Base-by-base conservation (phyloP, 2,113 vertebrate species). In the Macroglossus sobrinus region DNA sequence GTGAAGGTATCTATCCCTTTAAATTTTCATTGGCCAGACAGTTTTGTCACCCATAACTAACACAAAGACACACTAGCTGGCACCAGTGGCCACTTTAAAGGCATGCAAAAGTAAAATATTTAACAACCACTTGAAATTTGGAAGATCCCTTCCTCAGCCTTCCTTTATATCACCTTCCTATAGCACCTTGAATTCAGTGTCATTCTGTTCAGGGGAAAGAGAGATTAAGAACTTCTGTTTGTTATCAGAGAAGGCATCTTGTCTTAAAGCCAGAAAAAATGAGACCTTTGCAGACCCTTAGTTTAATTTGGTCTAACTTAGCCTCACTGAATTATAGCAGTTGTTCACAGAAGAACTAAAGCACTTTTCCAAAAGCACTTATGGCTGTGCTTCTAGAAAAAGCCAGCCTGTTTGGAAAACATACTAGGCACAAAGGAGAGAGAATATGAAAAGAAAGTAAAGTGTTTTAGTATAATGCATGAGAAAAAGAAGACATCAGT, bases 11-110 rank as follows among this genome's bases (percentile, higher is more conserved):
- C 78, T 9, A 28, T 74, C 80, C 35, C 45, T 94, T 96, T 80
- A 90, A 82, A 64, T 87, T 93, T 13, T 13, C 76, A 91, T 55
- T 95, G 61, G 75, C 47, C 35, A 75, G 45, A 84, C 47, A 97
- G 82, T 53, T 89, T 95, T 43, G 76, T 96, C 76, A 57, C 43
- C 66, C n/a, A 64, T 66, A 84, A 95, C 45, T 63, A 87, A 96
- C 53, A 81, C 45, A 57, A 87, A 84, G 66, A 94, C 35, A 76
- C 59, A 93, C 35, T 9, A 76, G 80, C 5, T 43, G 55, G 26
- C 33, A 59, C n/a, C 40, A 76, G 28, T 47, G 22, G 61, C 21
- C 74, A 80, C 13, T 64, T 89, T 84, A 93, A 89, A 85, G 59
- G 24, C 43, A 55, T 72, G 72, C 33, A 75, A 78, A 97, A 71